Base-by-base conservation (phyloP, 23 tunicate species). In the Trididemnum clinides region DNA sequence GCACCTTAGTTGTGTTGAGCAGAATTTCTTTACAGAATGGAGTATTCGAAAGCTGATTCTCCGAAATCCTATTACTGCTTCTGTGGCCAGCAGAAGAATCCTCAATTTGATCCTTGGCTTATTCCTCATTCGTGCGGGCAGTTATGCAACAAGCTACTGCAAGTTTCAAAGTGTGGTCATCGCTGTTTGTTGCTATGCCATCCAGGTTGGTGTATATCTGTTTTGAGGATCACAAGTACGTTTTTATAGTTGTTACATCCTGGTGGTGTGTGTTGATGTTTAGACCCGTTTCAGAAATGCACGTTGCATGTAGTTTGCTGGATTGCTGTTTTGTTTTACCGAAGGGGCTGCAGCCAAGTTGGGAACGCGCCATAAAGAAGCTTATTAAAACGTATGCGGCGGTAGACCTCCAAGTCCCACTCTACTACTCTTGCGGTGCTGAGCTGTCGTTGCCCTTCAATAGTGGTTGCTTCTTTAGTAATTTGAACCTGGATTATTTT, bases 61-160 rank as follows among this genome's bases (percentile, higher is more conserved):
- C 98, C 98, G 2, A 30, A 75, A 6, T 28, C 15, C 12, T 94
- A 94, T 77, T 35, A 34, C 7, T 94, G 98, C 36, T 89, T 85
- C 49, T 94, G 98, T 77, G 90, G 94, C 35, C 18, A 81, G 38
- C 81, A 62, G 18, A 72, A 64, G 66, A 73, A 94, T 65, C 98
- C 98, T 10, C 82, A n/a, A 6, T 32, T 71, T 0, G 98, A 94
- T 64, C 93, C 90, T 1, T 94, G 98, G 98, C 49, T 84, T 33
- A 33, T 89, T 15, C 98, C 98, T 1, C 98, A 94, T 51, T 89
- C 94, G 15, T 94, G 98, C 70, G 98, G 98, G 20, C 64, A 75
- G 38, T 81, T 29, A 15, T 94, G 98, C 64, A 84, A 89, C 25
- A 80, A 72, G 33, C 30, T 81, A 39, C 81, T 94, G 0, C 36